These are phyloP conservation scores for Drosophila seclusa DNA, from an alignment of 2,888 invertebrate genomes.

Conservation along the genomic window DNA sequence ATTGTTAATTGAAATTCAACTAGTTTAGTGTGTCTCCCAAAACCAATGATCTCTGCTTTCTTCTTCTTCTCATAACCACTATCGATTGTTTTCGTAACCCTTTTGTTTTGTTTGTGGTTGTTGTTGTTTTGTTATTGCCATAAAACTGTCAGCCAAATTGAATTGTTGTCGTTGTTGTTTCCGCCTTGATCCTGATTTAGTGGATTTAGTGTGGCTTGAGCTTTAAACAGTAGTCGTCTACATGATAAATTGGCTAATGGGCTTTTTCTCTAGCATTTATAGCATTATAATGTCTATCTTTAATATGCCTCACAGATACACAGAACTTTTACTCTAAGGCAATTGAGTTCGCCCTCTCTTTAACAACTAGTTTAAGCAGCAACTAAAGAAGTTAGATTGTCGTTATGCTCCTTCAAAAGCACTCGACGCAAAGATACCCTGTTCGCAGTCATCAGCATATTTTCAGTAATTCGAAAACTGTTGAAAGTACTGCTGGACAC, in stretches of 20 bases:
- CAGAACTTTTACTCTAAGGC: slow-evolving; percentile 33
- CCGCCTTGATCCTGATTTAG: slow-evolving; percentile 71
- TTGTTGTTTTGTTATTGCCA: slow-evolving; percentile 45
- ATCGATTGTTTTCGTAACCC: slow-evolving; percentile 16
- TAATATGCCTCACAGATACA: slow-evolving; percentile 8
- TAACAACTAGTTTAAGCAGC: slow-evolving; percentile 33
- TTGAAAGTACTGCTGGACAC: not conserved
- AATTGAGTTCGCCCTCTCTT: slow-evolving; percentile 52
- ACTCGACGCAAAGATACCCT: not conserved
- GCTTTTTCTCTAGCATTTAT: slow-evolving; percentile 32
- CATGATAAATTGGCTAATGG: slow-evolving; percentile 56
- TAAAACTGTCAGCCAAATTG: slow-evolving; percentile 75
- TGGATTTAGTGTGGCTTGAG: slow-evolving; percentile 57
- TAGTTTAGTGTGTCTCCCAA: slow-evolving; percentile 73
- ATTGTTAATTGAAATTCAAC: slow-evolving; percentile 82
- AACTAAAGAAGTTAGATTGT: slow-evolving; percentile 3
- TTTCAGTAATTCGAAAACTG: not conserved
- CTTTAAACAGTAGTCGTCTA: slow-evolving; percentile 56
- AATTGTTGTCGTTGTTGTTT: slow-evolving; percentile 47
- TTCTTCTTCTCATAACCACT: not conserved
- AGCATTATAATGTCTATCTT: not conserved
- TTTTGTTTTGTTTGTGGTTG: slow-evolving; percentile 17
- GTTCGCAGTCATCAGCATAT: too few species aligned
- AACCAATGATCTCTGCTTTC: slow-evolving; percentile 3
- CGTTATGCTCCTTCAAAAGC: not conserved